A percentile compares a stretch with the other conserved stretches of the same genome.
phyloP scores from a whole-genome alignment of 1,140 invertebrate genomes.

The Helicoverpa zea region DNA sequence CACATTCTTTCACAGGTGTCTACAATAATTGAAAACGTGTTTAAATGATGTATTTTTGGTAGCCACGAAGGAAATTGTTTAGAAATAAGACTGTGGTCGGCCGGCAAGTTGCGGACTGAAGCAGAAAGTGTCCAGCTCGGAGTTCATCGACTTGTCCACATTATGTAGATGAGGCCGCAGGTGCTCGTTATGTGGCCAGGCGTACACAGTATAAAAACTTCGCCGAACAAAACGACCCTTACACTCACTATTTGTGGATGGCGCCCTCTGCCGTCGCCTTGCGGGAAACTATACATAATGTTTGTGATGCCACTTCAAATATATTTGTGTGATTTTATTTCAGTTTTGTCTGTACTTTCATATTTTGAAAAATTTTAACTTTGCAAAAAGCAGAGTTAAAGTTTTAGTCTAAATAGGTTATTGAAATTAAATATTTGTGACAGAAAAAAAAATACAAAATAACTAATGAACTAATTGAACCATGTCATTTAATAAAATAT shows the following conservation, averaged over 20 bases:
- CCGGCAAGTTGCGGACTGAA: background rate
- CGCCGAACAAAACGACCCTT: slow-evolving; percentile 74
- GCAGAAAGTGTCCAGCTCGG: slow-evolving; percentile 67
- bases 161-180: slow-evolving; percentile 82
- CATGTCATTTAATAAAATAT: no score
- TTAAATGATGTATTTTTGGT: background rate
- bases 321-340: slow-evolving; percentile 6
- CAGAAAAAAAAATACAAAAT: no score
- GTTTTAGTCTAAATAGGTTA: background rate
- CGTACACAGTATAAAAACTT: slow-evolving; percentile 78
- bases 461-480: no score
- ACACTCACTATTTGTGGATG: slow-evolving; percentile 74
- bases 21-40: background rate
- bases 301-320: slow-evolving; percentile 28
- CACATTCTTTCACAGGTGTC: no score
- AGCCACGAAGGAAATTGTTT: background rate
- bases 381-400: background rate
- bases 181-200: slow-evolving; percentile 78
- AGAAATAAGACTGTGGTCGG: background rate
- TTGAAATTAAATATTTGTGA: no score
- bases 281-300: slow-evolving; percentile 39
- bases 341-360: background rate
- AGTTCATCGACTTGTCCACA: slow-evolving; percentile 80
- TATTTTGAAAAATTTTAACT: background rate
- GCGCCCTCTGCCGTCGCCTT: slow-evolving; percentile 57